A percentile compares a stretch with the other conserved stretches of the same genome.
These are phyloP conservation scores for Ranitomeya variabilis DNA, from an alignment of 2,113 vertebrate species.

Conservation along the genomic window DNA sequence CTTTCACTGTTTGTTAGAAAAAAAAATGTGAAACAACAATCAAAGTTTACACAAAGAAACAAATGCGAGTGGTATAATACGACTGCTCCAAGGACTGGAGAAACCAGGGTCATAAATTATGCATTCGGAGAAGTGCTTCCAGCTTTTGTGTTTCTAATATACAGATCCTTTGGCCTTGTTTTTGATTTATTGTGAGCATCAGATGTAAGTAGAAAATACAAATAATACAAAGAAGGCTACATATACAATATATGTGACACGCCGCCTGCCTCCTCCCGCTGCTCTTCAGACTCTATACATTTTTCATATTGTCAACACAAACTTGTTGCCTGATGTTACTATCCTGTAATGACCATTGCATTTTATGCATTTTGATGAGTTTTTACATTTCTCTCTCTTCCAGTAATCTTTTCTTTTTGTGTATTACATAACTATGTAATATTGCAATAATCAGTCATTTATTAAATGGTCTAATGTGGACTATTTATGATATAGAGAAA, in stretches of 20 bases:
- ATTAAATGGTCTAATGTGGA: too few relatives aligned
- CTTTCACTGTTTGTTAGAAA: conserved; percentile 5
- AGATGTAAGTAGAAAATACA: conserved; percentile 4
- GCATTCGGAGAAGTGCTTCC: conserved; percentile 2
- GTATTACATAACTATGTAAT: not conserved
- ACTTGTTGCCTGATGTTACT: not conserved
- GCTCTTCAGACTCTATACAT: not conserved
- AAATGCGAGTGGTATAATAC: conserved; percentile 13
- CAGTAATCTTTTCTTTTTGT: not conserved
- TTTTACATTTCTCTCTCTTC: not conserved
- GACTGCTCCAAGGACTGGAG: not conserved
- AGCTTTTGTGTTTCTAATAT: conserved; percentile 47
- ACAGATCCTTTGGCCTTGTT: conserved; percentile 38
- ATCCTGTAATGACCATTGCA: not conserved
- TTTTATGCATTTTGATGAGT: not conserved
- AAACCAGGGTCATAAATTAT: conserved; percentile 13
- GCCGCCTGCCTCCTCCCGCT: not conserved
- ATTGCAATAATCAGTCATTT: too few relatives aligned
- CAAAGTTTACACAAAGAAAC: conserved; percentile 24
- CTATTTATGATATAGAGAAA: too few relatives aligned
- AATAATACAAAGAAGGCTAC: conserved; percentile 15
- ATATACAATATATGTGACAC: conserved; percentile 10
- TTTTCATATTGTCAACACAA: not conserved
- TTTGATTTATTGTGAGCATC: conserved; percentile 29
- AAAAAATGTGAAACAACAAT: not conserved